These are phyloP conservation scores for Platynereis dumerilii DNA, from an alignment of 2,888 invertebrate species.

Conservation along the genomic window DNA sequence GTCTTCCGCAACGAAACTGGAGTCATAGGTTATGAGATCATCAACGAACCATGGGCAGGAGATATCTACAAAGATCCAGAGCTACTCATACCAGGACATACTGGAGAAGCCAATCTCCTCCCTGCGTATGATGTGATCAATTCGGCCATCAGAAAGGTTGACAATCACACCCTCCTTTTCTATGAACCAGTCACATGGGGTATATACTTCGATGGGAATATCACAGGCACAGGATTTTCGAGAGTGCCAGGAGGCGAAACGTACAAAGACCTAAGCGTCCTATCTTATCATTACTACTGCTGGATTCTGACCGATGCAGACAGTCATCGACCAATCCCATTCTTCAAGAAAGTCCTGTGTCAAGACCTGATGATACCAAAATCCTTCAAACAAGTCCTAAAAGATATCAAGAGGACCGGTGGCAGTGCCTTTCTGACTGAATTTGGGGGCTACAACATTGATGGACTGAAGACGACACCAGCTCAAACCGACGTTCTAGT, in stretches of 20 bases:
- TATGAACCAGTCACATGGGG: constrained; percentile 55
- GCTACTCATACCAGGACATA: constrained; percentile 44
- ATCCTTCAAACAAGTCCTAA: constrained; percentile 32
- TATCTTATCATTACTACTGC: constrained; percentile 51
- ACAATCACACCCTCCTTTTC: constrained; percentile 43
- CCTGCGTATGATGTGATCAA: constrained; percentile 42
- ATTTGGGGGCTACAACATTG: constrained; percentile 47
- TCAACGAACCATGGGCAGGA: constrained; percentile 40
- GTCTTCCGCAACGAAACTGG: constrained; percentile 25
- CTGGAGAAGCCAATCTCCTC: constrained; percentile 42
- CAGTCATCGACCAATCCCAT: constrained; percentile 29
- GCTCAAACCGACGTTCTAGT: constrained; percentile 43
- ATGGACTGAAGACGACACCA: constrained; percentile 33
- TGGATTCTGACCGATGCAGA: constrained; percentile 39
- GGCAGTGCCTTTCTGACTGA: constrained; percentile 48
- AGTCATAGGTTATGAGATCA: constrained; percentile 37
- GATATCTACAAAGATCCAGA: constrained; percentile 42
- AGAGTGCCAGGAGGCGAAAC: constrained; percentile 43
- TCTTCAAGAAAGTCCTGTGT: constrained; percentile 37
- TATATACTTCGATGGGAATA: constrained; percentile 35
- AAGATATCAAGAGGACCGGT: constrained; percentile 37
- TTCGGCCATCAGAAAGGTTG: constrained; percentile 42
- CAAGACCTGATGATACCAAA: constrained; percentile 39
- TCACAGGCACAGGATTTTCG: constrained; percentile 43
- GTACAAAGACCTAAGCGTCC: constrained; percentile 35